Conservation (phyloP, 2,113 vertebrate species). For the Sebastes schlegelii region DNA sequence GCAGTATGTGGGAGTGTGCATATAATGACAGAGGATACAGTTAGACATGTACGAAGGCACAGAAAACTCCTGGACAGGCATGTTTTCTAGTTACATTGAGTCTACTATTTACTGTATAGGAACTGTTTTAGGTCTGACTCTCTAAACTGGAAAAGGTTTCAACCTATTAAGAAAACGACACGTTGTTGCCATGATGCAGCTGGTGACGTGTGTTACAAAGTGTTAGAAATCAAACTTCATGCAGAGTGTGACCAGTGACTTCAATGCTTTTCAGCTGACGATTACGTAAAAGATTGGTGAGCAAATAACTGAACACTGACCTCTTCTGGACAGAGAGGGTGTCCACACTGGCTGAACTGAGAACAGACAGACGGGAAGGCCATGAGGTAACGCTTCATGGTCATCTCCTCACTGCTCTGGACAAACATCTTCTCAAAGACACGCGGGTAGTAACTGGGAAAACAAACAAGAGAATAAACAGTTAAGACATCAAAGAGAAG, state of each 20-base stretch:
- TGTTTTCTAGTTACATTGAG: neutral
- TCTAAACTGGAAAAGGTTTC: neutral
- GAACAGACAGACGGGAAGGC: conserved; percentile 88
- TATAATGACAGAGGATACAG: conserved; percentile 15
- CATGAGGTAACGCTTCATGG: conserved; percentile 87
- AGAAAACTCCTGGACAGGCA: too few species aligned
- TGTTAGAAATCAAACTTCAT: neutral
- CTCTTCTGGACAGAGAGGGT: conserved; percentile 94
- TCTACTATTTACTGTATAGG: neutral
- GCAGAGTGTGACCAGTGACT: neutral
- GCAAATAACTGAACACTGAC: conserved; percentile 80
- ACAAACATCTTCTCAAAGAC: conserved; percentile 92
- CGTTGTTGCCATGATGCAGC: neutral
- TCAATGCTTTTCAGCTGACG: neutral
- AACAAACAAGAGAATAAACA: neutral
- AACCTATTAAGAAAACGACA: neutral
- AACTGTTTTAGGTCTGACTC: neutral
- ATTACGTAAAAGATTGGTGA: neutral
- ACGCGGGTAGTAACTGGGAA: conserved; percentile 86
- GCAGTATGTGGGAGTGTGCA: neutral
- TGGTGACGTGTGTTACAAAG: neutral
- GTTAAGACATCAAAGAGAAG: neutral
- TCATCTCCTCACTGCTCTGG: conserved; percentile 84
- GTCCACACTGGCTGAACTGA: conserved; percentile 86
- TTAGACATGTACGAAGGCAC: neutral